Evolutionary conservation across 2,113 vertebrate genomes (phyloP).

Genomic region (Alectura lathami): DNA sequence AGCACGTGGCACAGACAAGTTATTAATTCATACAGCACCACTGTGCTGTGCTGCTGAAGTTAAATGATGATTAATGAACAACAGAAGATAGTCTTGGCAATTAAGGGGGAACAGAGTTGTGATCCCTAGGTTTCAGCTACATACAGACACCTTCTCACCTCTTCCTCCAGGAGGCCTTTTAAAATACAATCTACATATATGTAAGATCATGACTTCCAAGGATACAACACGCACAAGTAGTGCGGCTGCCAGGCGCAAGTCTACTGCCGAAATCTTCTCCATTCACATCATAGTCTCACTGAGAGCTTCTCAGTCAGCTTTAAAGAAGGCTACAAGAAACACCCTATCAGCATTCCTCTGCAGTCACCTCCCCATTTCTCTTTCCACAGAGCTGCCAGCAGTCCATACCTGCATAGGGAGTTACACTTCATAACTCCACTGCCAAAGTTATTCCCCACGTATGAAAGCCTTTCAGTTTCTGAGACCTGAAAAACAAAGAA

Average conservation of each 20-base stretch:
- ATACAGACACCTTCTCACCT: not conserved
- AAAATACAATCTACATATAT: not conserved
- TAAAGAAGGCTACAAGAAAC: not conserved
- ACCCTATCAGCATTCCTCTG: not conserved
- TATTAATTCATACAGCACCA: not conserved
- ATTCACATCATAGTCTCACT: accelerated
- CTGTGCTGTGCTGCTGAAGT: accelerated
- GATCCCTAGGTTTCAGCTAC: not conserved
- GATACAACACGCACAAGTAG: accelerated
- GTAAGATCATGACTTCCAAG: not conserved
- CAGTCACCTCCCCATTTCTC: accelerated
- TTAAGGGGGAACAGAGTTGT: not conserved
- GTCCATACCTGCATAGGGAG: slow-evolving; percentile 87
- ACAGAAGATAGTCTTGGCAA: not conserved
- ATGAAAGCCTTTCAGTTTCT: slow-evolving; percentile 87
- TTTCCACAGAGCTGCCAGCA: not conserved
- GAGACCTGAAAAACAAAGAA: slow-evolving; percentile 78
- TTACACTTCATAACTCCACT: slow-evolving; percentile 78
- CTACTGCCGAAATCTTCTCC: not conserved
- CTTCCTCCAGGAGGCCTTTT: not conserved
- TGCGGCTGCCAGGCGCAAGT: not conserved
- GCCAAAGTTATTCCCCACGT: slow-evolving; percentile 90
- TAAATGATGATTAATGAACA: not conserved
- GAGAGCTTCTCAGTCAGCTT: not conserved
- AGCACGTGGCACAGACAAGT: not conserved